Conservation (phyloP, 2,113 vertebrate genomes). For the Anthoscopus minutus region DNA sequence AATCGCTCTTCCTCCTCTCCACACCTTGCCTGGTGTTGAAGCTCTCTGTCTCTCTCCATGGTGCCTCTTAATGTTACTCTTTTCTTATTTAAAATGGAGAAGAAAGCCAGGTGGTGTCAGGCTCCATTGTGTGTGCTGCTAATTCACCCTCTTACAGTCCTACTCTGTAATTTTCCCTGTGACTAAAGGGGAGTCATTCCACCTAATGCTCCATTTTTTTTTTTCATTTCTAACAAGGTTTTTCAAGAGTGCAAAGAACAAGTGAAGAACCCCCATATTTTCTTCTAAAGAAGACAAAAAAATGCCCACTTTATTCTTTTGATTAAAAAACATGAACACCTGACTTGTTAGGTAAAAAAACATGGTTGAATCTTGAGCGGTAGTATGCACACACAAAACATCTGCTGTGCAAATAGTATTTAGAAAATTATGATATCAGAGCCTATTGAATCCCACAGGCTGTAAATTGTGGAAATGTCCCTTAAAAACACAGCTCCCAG, state of each 20-base stretch:
- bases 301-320: not conserved
- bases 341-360: not conserved
- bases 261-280: not conserved
- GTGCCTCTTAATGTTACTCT: slow-evolving; percentile 13
- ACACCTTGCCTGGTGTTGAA: not conserved
- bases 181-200: not conserved
- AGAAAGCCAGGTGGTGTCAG: slow-evolving; percentile 20
- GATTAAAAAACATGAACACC: not conserved
- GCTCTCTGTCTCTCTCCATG: not conserved
- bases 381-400: not conserved
- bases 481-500: not conserved
- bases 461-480: not conserved
- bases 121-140: not conserved
- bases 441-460: not conserved
- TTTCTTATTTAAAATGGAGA: not conserved
- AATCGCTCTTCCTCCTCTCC: not conserved
- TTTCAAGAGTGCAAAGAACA: not conserved
- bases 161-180: not conserved
- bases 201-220: not conserved
- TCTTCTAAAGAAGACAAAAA: not conserved
- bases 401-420: not conserved
- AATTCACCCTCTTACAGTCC: not conserved
- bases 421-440: not conserved
- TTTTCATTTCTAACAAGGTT: not conserved
- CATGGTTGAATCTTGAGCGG: not conserved